These are phyloP conservation scores for Luscinia megarhynchos DNA, from an alignment of 2,797 vertebrate genomes.

Conservation along the genomic window DNA sequence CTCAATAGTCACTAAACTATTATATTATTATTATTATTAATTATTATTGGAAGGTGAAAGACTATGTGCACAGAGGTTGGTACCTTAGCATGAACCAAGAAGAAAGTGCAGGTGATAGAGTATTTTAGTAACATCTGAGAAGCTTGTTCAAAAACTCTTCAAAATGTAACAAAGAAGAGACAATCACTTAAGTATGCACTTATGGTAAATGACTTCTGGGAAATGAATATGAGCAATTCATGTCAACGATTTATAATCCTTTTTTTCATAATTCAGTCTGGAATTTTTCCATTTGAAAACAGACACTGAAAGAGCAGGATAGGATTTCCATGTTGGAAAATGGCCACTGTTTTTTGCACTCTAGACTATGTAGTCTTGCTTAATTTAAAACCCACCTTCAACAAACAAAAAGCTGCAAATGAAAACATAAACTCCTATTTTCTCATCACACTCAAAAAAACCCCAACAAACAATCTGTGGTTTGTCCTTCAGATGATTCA, in stretches of 20 bases:
- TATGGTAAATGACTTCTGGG: neutral
- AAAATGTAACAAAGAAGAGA: conserved; percentile 15
- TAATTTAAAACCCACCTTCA: neutral
- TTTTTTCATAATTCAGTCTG: neutral
- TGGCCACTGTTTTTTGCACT: neutral
- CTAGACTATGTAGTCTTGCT: neutral
- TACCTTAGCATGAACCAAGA: neutral
- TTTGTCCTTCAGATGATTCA: neutral
- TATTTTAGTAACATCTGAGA: conserved; percentile 6
- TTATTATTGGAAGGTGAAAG: neutral
- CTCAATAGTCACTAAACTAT: neutral
- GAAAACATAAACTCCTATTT: neutral
- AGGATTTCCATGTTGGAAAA: neutral
- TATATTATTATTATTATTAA: neutral
- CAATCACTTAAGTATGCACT: conserved; percentile 9
- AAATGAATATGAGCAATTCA: neutral
- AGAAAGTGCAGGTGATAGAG: neutral
- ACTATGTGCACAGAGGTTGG: neutral
- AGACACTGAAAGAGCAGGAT: neutral
- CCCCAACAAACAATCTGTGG: accelerated
- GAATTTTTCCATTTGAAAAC: neutral
- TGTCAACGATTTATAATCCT: conserved; percentile 4
- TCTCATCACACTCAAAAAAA: accelerated
- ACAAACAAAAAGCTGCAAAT: neutral
- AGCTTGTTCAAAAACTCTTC: neutral